Base-by-base conservation (phyloP, 2,113 vertebrate species). In the Chelonoidis abingdonii region DNA sequence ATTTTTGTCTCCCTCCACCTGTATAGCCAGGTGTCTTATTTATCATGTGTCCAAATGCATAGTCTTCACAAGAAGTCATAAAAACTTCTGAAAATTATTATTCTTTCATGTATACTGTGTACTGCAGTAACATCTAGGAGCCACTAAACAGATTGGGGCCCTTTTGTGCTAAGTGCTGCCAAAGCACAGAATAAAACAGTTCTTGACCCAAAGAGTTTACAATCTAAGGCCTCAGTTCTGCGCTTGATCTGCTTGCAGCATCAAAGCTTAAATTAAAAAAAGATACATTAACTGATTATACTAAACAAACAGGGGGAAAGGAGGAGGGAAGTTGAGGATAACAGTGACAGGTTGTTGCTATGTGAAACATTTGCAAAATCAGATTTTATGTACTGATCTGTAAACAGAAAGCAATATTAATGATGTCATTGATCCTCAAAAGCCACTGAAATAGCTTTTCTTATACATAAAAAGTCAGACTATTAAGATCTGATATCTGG, bases 381-480 rank as follows among this genome's bases (percentile, higher is more conserved):
- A 78, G 65, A 93, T 97, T 97, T 95, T 89, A 12, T 84, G 92
- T 91, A 29, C 93, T 96, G 59, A 80, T 88, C 12, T 83, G 78
- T 54, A 83, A 91, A 97, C 95, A 25, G 84, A 88, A 96, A 76
- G 24, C 6, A 94, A n/a, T 93, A 90, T 92, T 97, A 94, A 92
- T 79, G 94, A 94, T 96, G 94, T 93, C 95, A 93, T 95, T 89
- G 57, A 83, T 96, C 95, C 94, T 95, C 97, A 96, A 96, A 95
- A 97, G 94, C 96, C 95, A 95, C 96, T 92, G 93, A 96, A 97
- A 97, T 91, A 96, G 95, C 93, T 97, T 93, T 72, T 93, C 41
- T 44, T 75, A 38, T 38, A 41, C 21, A 41, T 41, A 41, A 75
- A 44, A 10, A 44, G 38, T 75, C 9, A 44, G 10, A 75, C 22